phyloP scores from a whole-genome alignment of 1,140 invertebrate genomes.

The Popillia japonica region DNA sequence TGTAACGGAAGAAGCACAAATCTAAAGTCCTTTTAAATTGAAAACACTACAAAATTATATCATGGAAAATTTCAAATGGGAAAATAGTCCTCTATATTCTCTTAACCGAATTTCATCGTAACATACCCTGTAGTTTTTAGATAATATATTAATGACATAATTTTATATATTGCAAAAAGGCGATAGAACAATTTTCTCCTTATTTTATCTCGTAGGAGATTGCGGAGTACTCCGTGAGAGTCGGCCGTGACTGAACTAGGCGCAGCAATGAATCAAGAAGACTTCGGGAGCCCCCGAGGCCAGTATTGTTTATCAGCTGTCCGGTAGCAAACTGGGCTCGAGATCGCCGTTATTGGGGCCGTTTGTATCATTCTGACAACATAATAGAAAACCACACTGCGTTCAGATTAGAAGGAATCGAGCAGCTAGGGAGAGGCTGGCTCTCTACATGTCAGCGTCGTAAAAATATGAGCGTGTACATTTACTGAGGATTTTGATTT shows the following conservation, averaged over 20 bases:
- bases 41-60: no score
- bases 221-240: slow-evolving; percentile 19
- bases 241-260: slow-evolving; percentile 6
- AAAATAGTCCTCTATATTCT: no score
- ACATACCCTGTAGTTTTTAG: no score
- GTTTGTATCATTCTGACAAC: slow-evolving; percentile 59
- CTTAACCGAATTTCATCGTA: no score
- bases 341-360: slow-evolving; percentile 56
- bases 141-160: no score
- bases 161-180: no score
- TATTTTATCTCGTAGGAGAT: not conserved
- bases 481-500: no score
- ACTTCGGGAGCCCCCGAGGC: slow-evolving; percentile 44
- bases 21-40: no score
- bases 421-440: slow-evolving; percentile 38
- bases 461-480: not conserved
- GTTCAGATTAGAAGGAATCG: slow-evolving; percentile 51
- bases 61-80: no score
- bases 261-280: slow-evolving; percentile 50
- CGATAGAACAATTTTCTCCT: no score
- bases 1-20: no score
- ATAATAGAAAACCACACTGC: slow-evolving; percentile 57
- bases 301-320: slow-evolving; percentile 57
- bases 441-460: slow-evolving; percentile 51
- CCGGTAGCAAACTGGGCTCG: slow-evolving; percentile 52